Evolutionary conservation across 92 coral and sea anemone species (phyloP).

Genomic region (Bergia sp.): DNA sequence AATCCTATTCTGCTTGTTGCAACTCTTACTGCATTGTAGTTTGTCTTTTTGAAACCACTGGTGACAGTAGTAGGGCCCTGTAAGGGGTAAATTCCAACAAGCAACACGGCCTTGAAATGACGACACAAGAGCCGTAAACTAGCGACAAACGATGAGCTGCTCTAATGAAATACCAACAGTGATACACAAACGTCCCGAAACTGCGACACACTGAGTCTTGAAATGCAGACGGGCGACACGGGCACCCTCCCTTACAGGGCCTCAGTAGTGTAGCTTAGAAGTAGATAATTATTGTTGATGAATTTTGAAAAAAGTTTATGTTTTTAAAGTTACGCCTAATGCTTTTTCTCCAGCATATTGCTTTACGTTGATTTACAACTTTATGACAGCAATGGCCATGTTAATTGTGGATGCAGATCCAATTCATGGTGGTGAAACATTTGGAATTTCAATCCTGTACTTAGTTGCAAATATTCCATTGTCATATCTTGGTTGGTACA

Average conservation of each 20-base stretch:
- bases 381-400: constrained; percentile 83
- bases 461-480: constrained; percentile 77
- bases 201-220: too few relatives aligned
- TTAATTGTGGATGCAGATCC: constrained; percentile 54
- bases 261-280: neutral
- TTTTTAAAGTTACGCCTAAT: neutral
- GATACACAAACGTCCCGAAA: too few relatives aligned
- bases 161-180: too few relatives aligned
- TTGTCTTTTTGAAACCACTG: neutral
- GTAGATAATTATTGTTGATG: neutral
- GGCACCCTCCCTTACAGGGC: too few relatives aligned
- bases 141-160: too few relatives aligned
- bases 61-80: too few relatives aligned
- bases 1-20: neutral
- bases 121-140: too few relatives aligned
- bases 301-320: neutral
- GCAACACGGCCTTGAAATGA: too few relatives aligned
- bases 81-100: too few relatives aligned
- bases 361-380: constrained; percentile 80
- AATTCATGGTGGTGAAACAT: constrained; percentile 61
- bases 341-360: constrained; percentile 72
- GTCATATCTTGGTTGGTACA: constrained; percentile 91
- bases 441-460: constrained; percentile 78
- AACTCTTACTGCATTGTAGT: neutral
- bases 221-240: too few relatives aligned